Evolutionary conservation across 1,140 invertebrate species (phyloP).

Genomic region (Brachionus rubens): DNA sequence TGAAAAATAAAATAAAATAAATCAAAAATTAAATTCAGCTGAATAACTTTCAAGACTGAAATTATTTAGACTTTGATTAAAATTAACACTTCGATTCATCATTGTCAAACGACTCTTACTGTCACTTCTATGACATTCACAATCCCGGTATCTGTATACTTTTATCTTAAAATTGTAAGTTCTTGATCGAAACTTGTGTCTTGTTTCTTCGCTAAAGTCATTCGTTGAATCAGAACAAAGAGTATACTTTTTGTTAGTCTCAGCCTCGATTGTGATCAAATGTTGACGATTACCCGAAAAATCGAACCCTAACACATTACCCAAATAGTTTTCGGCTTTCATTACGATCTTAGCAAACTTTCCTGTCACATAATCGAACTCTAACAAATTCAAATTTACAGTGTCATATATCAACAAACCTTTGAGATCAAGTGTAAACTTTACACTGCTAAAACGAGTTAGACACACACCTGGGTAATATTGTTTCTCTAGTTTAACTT

Average conservation of each 20-base stretch:
- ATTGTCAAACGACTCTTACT: background rate
- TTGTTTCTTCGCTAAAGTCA: background rate
- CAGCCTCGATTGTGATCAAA: conserved; percentile 1
- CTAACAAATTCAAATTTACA: background rate
- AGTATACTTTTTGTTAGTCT: background rate
- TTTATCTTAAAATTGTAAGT: conserved; percentile 20
- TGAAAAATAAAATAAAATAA: no score
- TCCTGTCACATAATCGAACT: conserved; percentile 9
- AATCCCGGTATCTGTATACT: conserved; percentile 19
- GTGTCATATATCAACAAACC: background rate
- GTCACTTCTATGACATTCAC: background rate
- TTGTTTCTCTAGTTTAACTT: conserved; percentile 18
- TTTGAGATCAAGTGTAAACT: conserved; percentile 3
- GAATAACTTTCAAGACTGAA: conserved; percentile 38
- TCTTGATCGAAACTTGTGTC: background rate
- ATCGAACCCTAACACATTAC: conserved; percentile 8
- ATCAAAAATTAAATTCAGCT: conserved; percentile 23
- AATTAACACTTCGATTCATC: background rate
- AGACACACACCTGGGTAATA: conserved; percentile 24
- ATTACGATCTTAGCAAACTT: background rate
- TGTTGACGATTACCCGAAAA: background rate
- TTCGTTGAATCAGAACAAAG: background rate
- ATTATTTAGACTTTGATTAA: background rate
- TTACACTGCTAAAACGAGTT: background rate
- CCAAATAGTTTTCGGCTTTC: conserved; percentile 10